A percentile compares a stretch with the other conserved stretches of the same genome.
Evolutionary conservation across 2,888 invertebrate species (phyloP).

Genomic region (Cabera pusaria): DNA sequence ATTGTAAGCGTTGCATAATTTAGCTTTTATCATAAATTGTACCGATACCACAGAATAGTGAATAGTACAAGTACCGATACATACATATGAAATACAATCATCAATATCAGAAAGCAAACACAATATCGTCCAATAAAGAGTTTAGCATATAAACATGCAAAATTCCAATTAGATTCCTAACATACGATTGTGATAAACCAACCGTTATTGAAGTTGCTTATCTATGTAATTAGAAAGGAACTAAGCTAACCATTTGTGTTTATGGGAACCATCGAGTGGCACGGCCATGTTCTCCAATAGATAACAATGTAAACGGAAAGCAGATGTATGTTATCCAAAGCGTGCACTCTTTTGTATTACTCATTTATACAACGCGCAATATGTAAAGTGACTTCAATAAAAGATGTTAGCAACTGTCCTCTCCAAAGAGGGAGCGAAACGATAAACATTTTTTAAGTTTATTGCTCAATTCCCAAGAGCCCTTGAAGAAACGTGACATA

Average conservation of each 20-base stretch:
- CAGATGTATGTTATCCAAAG: constrained; percentile 24
- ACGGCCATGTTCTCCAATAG: constrained; percentile 54
- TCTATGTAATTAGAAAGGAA: constrained; percentile 81
- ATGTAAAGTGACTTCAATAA: constrained; percentile 12
- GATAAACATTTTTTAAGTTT: constrained; percentile 13
- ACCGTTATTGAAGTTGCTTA: constrained; percentile 79
- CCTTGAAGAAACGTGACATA: constrained; percentile 40
- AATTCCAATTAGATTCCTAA: constrained; percentile 82
- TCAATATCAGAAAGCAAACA: constrained; percentile 78
- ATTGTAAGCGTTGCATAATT: constrained; percentile 39
- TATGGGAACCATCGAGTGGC: constrained; percentile 73
- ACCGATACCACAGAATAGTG: too few species aligned
- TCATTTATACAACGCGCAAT: constrained; percentile 11
- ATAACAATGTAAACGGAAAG: constrained; percentile 46
- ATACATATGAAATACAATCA: constrained; percentile 68
- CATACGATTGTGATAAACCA: constrained; percentile 79
- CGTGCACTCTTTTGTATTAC: constrained; percentile 9
- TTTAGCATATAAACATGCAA: constrained; percentile 79
- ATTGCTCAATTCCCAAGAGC: constrained; percentile 30
- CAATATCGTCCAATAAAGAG: constrained; percentile 80
- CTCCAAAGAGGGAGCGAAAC: constrained; percentile 2
- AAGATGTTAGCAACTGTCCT: constrained; percentile 9
- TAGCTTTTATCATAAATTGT: constrained; percentile 52
- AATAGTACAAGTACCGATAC: too few species aligned
- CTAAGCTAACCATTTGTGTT: constrained; percentile 80